phyloP scores from a whole-genome alignment of 2,888 invertebrate genomes.

The Strigamia transsilvanica region DNA sequence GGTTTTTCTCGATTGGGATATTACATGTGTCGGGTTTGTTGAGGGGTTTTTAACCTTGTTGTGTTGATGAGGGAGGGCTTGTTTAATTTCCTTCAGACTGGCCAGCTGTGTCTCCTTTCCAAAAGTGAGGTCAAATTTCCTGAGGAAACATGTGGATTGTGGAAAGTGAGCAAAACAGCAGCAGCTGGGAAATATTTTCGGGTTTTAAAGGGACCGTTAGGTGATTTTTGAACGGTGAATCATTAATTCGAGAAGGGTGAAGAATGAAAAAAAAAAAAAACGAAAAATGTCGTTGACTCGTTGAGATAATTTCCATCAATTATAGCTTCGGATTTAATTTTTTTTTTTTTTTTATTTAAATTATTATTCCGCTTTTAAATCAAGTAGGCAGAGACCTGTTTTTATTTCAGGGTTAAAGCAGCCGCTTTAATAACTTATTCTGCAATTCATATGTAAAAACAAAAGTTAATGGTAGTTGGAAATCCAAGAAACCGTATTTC shows the following conservation, averaged over 20 bases:
- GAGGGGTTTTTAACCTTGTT: conserved; percentile 1
- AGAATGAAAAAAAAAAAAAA: not conserved
- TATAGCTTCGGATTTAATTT: not conserved
- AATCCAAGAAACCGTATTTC: conserved; percentile 45
- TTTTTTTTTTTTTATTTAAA: not conserved
- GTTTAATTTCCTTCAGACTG: conserved; percentile 34
- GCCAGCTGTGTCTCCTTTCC: conserved; percentile 27
- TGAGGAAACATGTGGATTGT: conserved; percentile 6
- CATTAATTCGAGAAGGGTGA: not conserved
- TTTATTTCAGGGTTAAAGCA: not conserved
- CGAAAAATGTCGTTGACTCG: not conserved
- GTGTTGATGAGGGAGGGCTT: not conserved
- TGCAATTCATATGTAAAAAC: conserved; percentile 3
- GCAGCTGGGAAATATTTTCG: not conserved
- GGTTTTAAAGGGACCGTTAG: no score
- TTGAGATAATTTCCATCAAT: not conserved
- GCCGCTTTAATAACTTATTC: conserved; percentile 4
- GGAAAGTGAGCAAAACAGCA: not conserved
- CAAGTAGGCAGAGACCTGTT: not conserved
- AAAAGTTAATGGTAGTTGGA: not conserved
- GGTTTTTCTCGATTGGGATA: not conserved
- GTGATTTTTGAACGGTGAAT: not conserved
- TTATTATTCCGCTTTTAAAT: not conserved
- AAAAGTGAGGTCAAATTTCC: conserved; percentile 21
- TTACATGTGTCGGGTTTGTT: not conserved